Percentiles rank a stretch among this genome's conserved stretches.
Conservation (phyloP, 2,888 invertebrate species). For the Halictus ligatus region DNA sequence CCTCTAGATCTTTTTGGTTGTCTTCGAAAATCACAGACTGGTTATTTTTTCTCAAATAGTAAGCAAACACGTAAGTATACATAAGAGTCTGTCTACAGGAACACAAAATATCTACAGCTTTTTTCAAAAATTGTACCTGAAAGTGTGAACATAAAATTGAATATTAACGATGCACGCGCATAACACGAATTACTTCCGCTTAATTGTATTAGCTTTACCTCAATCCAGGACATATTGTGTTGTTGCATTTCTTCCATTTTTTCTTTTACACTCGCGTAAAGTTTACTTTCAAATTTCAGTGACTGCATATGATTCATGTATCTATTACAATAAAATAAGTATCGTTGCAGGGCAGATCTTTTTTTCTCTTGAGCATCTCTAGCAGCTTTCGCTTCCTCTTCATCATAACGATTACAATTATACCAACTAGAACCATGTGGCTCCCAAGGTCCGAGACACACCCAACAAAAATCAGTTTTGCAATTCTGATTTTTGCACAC, state of each 20-base stretch:
- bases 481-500: constrained; percentile 99
- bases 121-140: constrained; percentile 98
- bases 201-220: constrained; percentile 85
- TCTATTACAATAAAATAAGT: constrained; percentile 99
- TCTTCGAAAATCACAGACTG: constrained; percentile 99
- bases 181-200: not conserved
- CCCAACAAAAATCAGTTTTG: constrained; percentile 99
- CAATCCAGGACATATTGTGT: constrained; percentile 99
- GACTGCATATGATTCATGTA: constrained; percentile 99
- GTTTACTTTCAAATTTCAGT: constrained; percentile 98
- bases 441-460: constrained; percentile 99
- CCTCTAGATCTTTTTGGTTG: constrained; percentile 99
- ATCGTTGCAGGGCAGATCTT: constrained; percentile 96
- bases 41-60: constrained; percentile 98
- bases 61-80: constrained; percentile 99
- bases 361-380: constrained; percentile 98
- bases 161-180: not conserved
- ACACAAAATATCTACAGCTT: constrained; percentile 98
- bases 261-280: constrained; percentile 97
- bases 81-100: constrained; percentile 98
- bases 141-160: constrained; percentile 41
- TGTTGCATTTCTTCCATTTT: constrained; percentile 99
- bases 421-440: constrained; percentile 99
- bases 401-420: constrained; percentile 98
- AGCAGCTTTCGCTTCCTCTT: constrained; percentile 97